Evolutionary conservation across 2,888 invertebrate species (phyloP).

Genomic region (Hipparchia semele): DNA sequence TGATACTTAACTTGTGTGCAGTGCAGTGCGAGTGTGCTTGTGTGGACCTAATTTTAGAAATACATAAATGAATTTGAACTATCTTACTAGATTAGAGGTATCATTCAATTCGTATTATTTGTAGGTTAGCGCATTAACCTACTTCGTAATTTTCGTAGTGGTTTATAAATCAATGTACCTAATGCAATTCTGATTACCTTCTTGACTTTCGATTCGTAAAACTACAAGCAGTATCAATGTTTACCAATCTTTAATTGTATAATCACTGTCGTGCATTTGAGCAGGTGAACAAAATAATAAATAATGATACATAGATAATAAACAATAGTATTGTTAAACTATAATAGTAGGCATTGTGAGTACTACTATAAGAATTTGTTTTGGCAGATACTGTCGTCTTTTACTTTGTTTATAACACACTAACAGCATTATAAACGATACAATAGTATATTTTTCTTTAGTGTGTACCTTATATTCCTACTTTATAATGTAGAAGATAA

Average conservation of each 20-base stretch:
- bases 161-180: neutral
- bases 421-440: neutral
- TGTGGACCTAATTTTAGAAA: no score
- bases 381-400: neutral
- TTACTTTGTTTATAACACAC: slow-evolving; percentile 5
- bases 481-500: no score
- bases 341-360: slow-evolving; percentile 1
- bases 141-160: neutral
- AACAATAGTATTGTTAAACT: slow-evolving; percentile 9
- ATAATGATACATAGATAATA: slow-evolving; percentile 11
- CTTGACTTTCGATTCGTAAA: slow-evolving; percentile 3
- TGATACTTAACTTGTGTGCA: no score
- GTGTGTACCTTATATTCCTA: no score
- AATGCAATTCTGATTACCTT: neutral
- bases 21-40: no score
- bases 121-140: no score
- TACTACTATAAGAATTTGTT: neutral
- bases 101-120: no score
- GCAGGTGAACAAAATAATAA: slow-evolving; percentile 1
- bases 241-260: slow-evolving; percentile 9
- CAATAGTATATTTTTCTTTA: neutral
- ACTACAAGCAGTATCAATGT: slow-evolving; percentile 4
- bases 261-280: slow-evolving; percentile 3
- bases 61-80: no score
- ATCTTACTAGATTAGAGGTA: no score